These are phyloP conservation scores for Eubasilissa splendida DNA, from an alignment of 2,888 invertebrate species.

Conservation along the genomic window DNA sequence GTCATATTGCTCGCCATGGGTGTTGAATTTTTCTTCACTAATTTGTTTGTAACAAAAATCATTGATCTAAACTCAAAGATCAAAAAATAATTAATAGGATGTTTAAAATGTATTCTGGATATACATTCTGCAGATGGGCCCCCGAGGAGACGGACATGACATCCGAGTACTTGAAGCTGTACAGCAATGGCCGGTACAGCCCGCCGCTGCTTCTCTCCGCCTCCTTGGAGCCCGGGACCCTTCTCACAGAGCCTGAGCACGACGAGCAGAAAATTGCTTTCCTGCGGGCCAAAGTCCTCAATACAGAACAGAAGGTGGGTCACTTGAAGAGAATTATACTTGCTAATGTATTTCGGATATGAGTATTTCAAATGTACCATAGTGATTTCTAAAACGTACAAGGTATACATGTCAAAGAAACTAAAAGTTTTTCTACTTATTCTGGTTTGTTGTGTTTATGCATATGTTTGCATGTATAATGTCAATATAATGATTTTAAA, in stretches of 20 bases:
- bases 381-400: too few relatives aligned
- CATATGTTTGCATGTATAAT: too few relatives aligned
- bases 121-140: conserved; percentile 59
- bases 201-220: conserved; percentile 78
- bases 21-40: too few relatives aligned
- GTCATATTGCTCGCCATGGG: too few relatives aligned
- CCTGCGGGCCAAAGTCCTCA: conserved; percentile 79
- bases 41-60: too few relatives aligned
- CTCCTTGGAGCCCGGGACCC: conserved; percentile 81
- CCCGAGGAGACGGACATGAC: conserved; percentile 70
- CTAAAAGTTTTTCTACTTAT: too few relatives aligned
- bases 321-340: neutral
- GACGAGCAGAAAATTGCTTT: conserved; percentile 83
- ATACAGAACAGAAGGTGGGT: conserved; percentile 62
- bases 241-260: conserved; percentile 83
- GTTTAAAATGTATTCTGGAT: neutral
- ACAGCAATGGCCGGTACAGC: conserved; percentile 88
- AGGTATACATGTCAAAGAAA: too few relatives aligned
- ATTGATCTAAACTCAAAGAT: neutral
- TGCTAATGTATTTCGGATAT: neutral
- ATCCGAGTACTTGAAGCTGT: conserved; percentile 77
- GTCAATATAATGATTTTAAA: too few relatives aligned
- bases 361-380: too few relatives aligned
- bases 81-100: neutral
- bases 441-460: too few relatives aligned